phyloP scores from a whole-genome alignment of 1,140 invertebrate genomes.

The Macrocentrus cingulum region DNA sequence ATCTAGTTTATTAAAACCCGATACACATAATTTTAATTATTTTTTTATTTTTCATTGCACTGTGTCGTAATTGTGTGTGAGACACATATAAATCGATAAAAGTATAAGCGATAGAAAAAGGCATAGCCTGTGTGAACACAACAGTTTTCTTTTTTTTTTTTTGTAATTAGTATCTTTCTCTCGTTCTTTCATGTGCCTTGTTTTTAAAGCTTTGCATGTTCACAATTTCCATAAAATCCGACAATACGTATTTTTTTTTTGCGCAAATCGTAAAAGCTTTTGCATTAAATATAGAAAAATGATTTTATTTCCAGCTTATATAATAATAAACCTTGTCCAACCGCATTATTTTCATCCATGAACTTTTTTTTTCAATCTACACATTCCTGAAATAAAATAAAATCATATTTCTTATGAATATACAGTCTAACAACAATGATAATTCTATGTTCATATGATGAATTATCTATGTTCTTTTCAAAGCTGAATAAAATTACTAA shows the following conservation, averaged over 20 bases:
- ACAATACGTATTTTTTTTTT: not conserved
- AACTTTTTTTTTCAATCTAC: not conserved
- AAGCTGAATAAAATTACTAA: constrained; percentile 30
- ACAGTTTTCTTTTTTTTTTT: too few relatives aligned
- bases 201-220: constrained; percentile 13
- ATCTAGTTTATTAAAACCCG: constrained; percentile 30
- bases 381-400: constrained; percentile 24
- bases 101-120: constrained; percentile 19
- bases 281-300: too few relatives aligned
- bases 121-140: constrained; percentile 34
- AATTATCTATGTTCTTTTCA: constrained; percentile 24
- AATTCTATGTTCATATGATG: not conserved
- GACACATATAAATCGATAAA: constrained; percentile 29
- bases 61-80: constrained; percentile 27
- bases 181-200: constrained; percentile 32
- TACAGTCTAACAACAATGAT: constrained; percentile 32
- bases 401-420: too few relatives aligned
- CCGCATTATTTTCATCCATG: not conserved
- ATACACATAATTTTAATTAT: constrained; percentile 26
- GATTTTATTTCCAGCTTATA: too few relatives aligned
- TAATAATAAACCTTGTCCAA: too few relatives aligned
- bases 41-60: constrained; percentile 23
- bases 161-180: constrained; percentile 36
- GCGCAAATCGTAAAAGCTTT: not conserved
- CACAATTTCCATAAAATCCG: not conserved